phyloP scores from a whole-genome alignment of 2,113 vertebrate species.

The Syrrhaptes paradoxus region DNA sequence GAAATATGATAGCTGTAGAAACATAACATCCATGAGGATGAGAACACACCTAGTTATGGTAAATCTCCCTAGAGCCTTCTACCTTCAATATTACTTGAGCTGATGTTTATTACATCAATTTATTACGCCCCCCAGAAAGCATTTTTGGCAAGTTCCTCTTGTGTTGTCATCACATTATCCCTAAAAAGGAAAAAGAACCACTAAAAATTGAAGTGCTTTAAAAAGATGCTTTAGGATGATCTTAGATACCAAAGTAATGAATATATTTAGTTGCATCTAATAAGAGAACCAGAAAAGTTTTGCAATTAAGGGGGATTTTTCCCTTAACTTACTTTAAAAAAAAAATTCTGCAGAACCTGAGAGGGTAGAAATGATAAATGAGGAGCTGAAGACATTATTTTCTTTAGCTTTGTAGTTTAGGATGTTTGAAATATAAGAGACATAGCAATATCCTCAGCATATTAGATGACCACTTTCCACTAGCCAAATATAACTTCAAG shows the following conservation, averaged over 20 bases:
- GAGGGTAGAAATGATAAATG: neutral
- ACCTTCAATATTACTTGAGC: neutral
- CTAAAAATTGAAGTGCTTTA: neutral
- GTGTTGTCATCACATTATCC: neutral
- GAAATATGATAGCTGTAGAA: neutral
- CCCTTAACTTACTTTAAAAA: neutral
- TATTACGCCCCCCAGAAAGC: neutral
- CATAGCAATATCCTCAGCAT: neutral
- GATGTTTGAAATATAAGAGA: neutral
- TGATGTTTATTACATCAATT: neutral
- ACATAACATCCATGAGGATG: neutral
- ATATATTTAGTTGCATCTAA: neutral
- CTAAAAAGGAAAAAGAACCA: neutral
- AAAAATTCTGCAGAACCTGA: neutral
- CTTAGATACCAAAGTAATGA: neutral
- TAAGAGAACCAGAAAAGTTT: neutral
- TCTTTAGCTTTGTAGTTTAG: neutral
- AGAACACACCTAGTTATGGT: neutral
- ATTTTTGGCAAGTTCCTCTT: slow-evolving; percentile 14
- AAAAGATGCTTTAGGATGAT: neutral
- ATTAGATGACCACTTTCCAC: neutral
- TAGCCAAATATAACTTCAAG: neutral
- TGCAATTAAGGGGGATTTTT: neutral
- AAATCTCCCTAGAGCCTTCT: neutral
- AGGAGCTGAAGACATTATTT: neutral